Conservation (phyloP, 2,888 invertebrate genomes). For the Melieria picta region DNA sequence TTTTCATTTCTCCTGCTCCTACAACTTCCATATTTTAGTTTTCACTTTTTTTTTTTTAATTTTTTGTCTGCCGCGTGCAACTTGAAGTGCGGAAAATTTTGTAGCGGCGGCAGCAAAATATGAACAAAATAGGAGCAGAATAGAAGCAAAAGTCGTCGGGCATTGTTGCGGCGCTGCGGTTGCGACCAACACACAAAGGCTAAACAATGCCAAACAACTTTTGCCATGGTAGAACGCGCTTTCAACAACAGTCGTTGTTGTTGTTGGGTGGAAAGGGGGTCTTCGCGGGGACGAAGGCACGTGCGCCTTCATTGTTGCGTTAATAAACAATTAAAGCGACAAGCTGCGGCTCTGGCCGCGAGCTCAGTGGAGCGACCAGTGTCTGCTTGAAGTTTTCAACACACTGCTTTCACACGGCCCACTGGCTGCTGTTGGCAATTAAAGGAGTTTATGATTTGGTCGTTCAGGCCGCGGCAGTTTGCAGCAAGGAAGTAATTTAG, state of each 20-base stretch:
- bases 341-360: conserved; percentile 9
- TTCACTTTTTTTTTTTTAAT: conserved; percentile 32
- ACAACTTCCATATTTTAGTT: conserved; percentile 9
- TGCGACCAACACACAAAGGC: background rate
- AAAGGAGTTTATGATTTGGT: too few relatives aligned
- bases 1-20: too few relatives aligned
- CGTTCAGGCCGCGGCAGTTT: too few relatives aligned
- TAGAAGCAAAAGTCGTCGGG: background rate
- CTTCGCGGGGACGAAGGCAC: background rate
- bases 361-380: background rate
- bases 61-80: background rate
- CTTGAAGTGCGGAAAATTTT: background rate
- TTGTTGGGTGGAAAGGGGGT: background rate
- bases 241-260: background rate
- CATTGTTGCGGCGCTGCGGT: background rate
- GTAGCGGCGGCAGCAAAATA: background rate
- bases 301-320: conserved; percentile 36
- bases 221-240: conserved; percentile 22
- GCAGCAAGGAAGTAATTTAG: too few relatives aligned
- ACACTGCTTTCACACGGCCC: too few relatives aligned
- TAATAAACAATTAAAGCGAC: conserved; percentile 39
- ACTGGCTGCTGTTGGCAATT: too few relatives aligned
- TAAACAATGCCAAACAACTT: conserved; percentile 30
- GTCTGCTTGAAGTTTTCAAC: too few relatives aligned
- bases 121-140: background rate